Evolutionary conservation across 2,888 invertebrate species (phyloP), one percentile per base, ranked within the genome.

Genomic region (Celastrina argiolus): DNA sequence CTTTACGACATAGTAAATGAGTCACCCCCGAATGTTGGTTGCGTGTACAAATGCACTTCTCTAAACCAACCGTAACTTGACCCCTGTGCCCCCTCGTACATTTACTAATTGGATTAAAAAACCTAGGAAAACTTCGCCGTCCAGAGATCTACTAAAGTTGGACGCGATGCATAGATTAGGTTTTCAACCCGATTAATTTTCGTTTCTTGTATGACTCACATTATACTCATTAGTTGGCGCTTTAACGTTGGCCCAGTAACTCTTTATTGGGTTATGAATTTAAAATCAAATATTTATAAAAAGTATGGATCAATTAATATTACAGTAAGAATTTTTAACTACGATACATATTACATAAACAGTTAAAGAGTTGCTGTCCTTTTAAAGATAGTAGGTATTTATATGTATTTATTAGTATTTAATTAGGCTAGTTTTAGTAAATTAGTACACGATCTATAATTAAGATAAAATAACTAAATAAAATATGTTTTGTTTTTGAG

Each of bases 31-130:
- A 70, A 68, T 65, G 70, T 74, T 76, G 73, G 73, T 84, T 79
- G 84, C 84, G 84, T 85, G 84, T 75, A 74, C 68, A 69, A 76
- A 74, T 81, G 81, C 79, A 81, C 74, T 79, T 74, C 68, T 69
- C 66, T 22, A 61, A 64, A 41, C 59, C 82, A 79, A 76, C 39
- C 69, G 68, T 76, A 76, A 76, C 75, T 72, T 79, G 81, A 81
- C 69, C 82, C 69, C 63, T 67, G 66, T 70, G 70, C 72, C 80
- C 81, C 80, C 74, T 73, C 69, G 69, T 65, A 61, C 67, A 67
- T 73, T 67, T 68, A 67, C 73, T 74, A 79, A 76, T 76, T 74
- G 69, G 73, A 79, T 82, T 79, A 78, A 68, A 68, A 68, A 68
- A 67, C 45, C 18, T 68, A 73, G 70, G 68, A 67, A 72, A 71